Percentiles rank a stretch among this genome's conserved stretches.
phyloP scores from a whole-genome alignment of 2,888 invertebrate species.

The Acleris literana region DNA sequence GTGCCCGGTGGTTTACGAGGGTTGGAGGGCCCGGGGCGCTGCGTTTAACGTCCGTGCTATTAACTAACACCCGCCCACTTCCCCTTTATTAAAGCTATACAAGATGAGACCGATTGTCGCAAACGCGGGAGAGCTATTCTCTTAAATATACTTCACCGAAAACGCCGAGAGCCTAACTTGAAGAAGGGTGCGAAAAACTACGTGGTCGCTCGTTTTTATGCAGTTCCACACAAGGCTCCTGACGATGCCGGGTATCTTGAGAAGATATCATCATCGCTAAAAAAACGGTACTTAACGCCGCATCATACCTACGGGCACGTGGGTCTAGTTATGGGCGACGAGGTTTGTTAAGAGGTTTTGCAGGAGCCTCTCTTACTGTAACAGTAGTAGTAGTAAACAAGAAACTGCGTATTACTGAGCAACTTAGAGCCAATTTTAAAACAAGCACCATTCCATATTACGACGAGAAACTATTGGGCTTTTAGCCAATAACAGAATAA shows the following conservation, averaged over 20 bases:
- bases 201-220: neutral
- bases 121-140: slow-evolving; percentile 5
- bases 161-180: too few species aligned
- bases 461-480: slow-evolving; percentile 17
- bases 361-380: too few species aligned
- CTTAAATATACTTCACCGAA: too few species aligned
- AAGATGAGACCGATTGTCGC: slow-evolving; percentile 39
- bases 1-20: slow-evolving; percentile 52
- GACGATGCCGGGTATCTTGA: too few species aligned
- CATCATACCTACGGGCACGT: too few species aligned
- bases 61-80: slow-evolving; percentile 45
- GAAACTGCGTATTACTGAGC: too few species aligned
- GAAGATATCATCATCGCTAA: too few species aligned
- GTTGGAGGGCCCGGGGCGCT: slow-evolving; percentile 39
- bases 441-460: slow-evolving; percentile 24
- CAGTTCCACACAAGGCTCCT: too few species aligned
- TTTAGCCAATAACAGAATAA: slow-evolving; percentile 20
- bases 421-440: neutral
- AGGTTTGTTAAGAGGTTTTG: too few species aligned
- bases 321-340: too few species aligned
- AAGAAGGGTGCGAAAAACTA: neutral
- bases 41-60: slow-evolving; percentile 50
- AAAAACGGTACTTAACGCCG: too few species aligned
- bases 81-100: slow-evolving; percentile 35
- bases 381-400: too few species aligned